Evolutionary conservation across 2,888 invertebrate species (phyloP).

Genomic region (Helicoverpa assulta): DNA sequence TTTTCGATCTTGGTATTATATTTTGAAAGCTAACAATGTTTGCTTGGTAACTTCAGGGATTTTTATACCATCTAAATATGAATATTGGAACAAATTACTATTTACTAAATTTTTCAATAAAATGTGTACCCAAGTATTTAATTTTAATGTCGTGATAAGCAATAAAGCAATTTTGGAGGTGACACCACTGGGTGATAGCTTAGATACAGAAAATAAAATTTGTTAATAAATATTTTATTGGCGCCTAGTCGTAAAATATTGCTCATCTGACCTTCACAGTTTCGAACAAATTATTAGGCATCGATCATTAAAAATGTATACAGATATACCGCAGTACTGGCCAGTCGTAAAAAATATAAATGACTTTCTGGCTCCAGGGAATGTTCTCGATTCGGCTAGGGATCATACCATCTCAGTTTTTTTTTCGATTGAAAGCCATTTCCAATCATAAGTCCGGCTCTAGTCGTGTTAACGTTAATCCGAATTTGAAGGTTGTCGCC

Average conservation of each 20-base stretch:
- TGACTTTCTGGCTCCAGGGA: constrained; percentile 44
- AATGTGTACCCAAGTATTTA: no score
- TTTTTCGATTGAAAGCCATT: constrained; percentile 51
- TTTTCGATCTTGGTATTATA: background rate
- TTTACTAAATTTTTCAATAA: no score
- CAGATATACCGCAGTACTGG: constrained; percentile 15
- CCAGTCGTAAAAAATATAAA: constrained; percentile 56
- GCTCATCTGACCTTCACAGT: background rate
- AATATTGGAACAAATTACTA: no score
- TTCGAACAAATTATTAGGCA: constrained; percentile 13
- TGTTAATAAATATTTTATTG: background rate
- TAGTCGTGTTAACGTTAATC: constrained; percentile 45
- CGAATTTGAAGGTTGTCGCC: constrained; percentile 31
- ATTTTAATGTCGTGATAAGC: no score
- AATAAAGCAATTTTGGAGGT: no score
- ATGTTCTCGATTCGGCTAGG: constrained; percentile 25
- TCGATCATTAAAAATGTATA: constrained; percentile 17
- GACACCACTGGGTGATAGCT: no score
- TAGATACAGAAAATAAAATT: no score
- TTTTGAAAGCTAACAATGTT: no score
- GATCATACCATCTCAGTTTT: constrained; percentile 44
- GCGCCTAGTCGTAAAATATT: constrained; percentile 12
- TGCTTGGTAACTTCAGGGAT: no score
- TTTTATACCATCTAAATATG: no score
- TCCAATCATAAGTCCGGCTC: constrained; percentile 47